Conservation (phyloP, 2,888 invertebrate genomes). For the Ormia ochracea region DNA sequence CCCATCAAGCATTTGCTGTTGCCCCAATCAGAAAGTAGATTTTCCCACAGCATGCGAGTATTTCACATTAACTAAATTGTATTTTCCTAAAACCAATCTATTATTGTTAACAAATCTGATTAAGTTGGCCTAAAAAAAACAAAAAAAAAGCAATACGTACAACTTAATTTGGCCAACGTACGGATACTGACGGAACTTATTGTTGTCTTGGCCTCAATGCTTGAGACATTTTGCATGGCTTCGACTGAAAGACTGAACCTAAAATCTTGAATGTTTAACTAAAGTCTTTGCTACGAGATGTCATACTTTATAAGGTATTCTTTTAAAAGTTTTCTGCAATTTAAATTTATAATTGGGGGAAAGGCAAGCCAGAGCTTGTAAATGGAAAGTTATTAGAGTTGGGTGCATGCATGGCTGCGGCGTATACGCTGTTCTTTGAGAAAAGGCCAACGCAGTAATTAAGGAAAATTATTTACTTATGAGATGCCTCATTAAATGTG, state of each 20-base stretch:
- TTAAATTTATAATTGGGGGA: slow-evolving; percentile 6
- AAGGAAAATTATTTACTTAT: not conserved
- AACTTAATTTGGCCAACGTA: slow-evolving; percentile 57
- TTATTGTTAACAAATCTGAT: slow-evolving; percentile 51
- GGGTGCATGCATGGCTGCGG: not conserved
- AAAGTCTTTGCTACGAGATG: slow-evolving; percentile 23
- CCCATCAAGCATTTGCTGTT: not conserved
- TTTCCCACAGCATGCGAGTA: slow-evolving; percentile 57
- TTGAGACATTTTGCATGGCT: not conserved
- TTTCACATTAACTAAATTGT: slow-evolving; percentile 19
- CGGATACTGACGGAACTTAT: slow-evolving; percentile 48
- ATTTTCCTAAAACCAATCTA: slow-evolving; percentile 35
- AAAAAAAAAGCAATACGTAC: slow-evolving; percentile 7
- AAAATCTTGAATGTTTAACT: slow-evolving; percentile 29
- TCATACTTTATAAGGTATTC: slow-evolving; percentile 56
- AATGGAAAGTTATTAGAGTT: not conserved
- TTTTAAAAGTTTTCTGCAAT: not conserved
- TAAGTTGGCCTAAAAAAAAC: not conserved
- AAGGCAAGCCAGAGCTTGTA: not conserved
- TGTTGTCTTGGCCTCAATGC: slow-evolving; percentile 22
- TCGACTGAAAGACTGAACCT: slow-evolving; percentile 3
- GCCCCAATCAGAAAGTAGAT: slow-evolving; percentile 11
- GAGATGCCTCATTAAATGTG: too few species aligned
- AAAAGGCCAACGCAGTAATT: not conserved
- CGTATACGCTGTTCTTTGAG: too few species aligned